phyloP scores from a whole-genome alignment of 2,888 invertebrate species.

The Euphydryas editha region DNA sequence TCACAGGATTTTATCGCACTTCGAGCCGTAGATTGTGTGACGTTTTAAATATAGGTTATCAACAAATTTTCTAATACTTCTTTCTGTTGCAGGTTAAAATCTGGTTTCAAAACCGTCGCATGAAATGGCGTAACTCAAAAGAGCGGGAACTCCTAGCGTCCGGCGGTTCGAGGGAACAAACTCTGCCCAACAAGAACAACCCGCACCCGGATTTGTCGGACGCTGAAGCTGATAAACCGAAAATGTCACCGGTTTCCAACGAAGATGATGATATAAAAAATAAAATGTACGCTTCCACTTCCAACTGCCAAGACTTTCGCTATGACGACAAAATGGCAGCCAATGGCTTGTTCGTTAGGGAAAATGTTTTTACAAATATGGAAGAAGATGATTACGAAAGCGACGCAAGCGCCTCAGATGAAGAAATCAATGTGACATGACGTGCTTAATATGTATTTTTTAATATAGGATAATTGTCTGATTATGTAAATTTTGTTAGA shows the following conservation, averaged over 20 bases:
- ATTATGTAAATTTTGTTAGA: neutral
- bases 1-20: too few relatives aligned
- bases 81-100: conserved; percentile 82
- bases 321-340: conserved; percentile 73
- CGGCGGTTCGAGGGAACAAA: conserved; percentile 97
- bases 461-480: neutral
- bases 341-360: conserved; percentile 59
- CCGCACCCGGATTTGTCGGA: conserved; percentile 97
- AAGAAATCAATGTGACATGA: conserved; percentile 95
- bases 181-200: conserved; percentile 97
- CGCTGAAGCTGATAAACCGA: conserved; percentile 91
- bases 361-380: conserved; percentile 59
- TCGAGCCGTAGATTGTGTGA: too few relatives aligned
- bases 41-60: too few relatives aligned
- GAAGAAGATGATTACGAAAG: conserved; percentile 78
- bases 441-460: conserved; percentile 67
- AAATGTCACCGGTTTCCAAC: conserved; percentile 83
- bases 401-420: conserved; percentile 88
- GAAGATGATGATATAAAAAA: conserved; percentile 67
- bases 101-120: conserved; percentile 97
- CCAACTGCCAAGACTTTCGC: conserved; percentile 55
- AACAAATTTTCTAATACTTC: neutral
- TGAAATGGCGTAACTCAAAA: conserved; percentile 99
- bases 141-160: conserved; percentile 96
- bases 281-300: conserved; percentile 66